Percentiles rank a stretch among this genome's conserved stretches.
phyloP scores from a whole-genome alignment of 2,113 vertebrate genomes.

The Thryonomys swinderianus region DNA sequence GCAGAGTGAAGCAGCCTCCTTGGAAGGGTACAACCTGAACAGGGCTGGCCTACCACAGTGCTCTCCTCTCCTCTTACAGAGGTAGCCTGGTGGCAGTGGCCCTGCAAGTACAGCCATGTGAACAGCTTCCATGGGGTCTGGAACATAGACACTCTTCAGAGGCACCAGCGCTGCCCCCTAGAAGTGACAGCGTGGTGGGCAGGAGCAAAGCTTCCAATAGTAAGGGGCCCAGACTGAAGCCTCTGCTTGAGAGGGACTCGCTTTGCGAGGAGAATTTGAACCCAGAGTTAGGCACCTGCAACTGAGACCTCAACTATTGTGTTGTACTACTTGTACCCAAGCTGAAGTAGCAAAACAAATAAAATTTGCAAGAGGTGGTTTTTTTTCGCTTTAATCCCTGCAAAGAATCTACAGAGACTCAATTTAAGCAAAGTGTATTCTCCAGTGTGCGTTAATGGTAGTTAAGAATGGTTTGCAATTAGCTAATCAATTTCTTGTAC shows the following conservation, averaged over 20 bases:
- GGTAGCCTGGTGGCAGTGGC: not conserved
- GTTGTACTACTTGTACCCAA: not conserved
- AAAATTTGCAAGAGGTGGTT: not conserved
- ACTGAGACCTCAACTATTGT: not conserved
- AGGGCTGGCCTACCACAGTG: not conserved
- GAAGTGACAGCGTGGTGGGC: not conserved
- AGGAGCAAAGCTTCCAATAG: not conserved
- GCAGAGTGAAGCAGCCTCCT: not conserved
- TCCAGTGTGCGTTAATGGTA: conserved; percentile 30
- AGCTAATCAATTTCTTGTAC: conserved; percentile 62
- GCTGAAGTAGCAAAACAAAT: not conserved
- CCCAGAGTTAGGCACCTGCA: not conserved
- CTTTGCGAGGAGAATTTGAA: not conserved
- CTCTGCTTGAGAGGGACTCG: not conserved
- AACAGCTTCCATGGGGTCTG: not conserved
- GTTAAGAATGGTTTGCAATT: conserved; percentile 71
- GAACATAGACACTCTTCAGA: not conserved
- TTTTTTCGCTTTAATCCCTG: not conserved
- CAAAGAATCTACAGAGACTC: conserved; percentile 51
- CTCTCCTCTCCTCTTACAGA: not conserved
- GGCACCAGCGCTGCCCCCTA: not conserved
- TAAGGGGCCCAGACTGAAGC: not conserved
- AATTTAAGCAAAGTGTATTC: conserved; percentile 43
- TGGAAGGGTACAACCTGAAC: not conserved
- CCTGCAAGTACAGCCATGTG: not conserved